Evolutionary conservation across 2,113 vertebrate genomes (phyloP).

Genomic region (Ptychochromis oligacanthus): DNA sequence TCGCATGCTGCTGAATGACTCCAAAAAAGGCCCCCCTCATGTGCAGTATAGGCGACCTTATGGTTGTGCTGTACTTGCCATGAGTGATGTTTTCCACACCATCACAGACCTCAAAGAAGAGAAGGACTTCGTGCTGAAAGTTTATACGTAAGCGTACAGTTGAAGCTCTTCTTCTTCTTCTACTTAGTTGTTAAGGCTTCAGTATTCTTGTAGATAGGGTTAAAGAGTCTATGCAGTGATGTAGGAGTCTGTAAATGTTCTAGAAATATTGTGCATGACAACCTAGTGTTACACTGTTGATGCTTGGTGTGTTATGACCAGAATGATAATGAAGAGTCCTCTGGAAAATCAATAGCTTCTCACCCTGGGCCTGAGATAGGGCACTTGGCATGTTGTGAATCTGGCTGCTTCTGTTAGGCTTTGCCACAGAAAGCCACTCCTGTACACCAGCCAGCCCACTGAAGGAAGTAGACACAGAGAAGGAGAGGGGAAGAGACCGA

Average conservation of each 20-base stretch:
- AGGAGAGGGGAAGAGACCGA: constrained; percentile 29
- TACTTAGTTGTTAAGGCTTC: neutral
- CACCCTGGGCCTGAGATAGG: constrained; percentile 55
- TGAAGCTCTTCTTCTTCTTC: neutral
- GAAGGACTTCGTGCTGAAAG: constrained; percentile 97
- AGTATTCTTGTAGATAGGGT: neutral
- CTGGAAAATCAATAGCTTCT: constrained; percentile 71
- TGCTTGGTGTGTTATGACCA: constrained; percentile 56
- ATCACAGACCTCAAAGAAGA: constrained; percentile 94
- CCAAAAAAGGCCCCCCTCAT: constrained; percentile 92
- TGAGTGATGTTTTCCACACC: constrained; percentile 92
- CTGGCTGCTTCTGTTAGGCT: constrained; percentile 66
- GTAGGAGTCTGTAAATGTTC: constrained; percentile 20
- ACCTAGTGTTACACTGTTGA: constrained; percentile 45
- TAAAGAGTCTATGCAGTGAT: neutral
- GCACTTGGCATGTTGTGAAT: constrained; percentile 70
- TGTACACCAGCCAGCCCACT: constrained; percentile 42
- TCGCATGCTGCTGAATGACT: constrained; percentile 94
- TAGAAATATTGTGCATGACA: constrained; percentile 42
- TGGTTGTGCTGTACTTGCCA: constrained; percentile 91
- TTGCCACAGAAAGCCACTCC: constrained; percentile 52
- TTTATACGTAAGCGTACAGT: constrained; percentile 90
- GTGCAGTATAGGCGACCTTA: constrained; percentile 92
- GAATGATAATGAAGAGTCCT: constrained; percentile 73
- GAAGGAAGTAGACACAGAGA: constrained; percentile 18